Conservation (phyloP, 2,888 invertebrate species). For the Diachrysia chrysitis region DNA sequence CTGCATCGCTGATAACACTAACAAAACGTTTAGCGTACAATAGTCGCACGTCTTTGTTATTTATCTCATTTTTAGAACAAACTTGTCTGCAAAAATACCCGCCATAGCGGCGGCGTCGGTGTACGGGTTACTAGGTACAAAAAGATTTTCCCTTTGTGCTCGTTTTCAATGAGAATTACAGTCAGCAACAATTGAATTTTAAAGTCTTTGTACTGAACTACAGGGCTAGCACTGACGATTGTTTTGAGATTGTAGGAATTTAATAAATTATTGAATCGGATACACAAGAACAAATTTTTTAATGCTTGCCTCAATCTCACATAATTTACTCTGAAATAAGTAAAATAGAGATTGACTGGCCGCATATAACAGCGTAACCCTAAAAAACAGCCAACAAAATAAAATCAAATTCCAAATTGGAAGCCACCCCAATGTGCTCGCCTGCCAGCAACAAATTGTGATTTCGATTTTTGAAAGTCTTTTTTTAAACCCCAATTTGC, state of each 20-base stretch:
- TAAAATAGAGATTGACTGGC: neutral
- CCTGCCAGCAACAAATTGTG: neutral
- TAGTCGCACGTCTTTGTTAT: constrained; percentile 1
- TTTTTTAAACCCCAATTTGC: constrained; percentile 7
- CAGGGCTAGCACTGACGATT: too few relatives aligned
- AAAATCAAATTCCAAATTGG: constrained; percentile 1
- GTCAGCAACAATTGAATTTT: neutral
- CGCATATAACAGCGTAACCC: too few relatives aligned
- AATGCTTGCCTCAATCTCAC: neutral
- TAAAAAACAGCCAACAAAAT: neutral
- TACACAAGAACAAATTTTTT: too few relatives aligned
- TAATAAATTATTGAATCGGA: too few relatives aligned
- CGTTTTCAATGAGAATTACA: constrained; percentile 15
- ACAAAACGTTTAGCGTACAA: constrained; percentile 5
- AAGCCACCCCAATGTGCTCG: constrained; percentile 26
- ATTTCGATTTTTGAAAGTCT: constrained; percentile 9
- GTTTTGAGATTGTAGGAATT: too few relatives aligned
- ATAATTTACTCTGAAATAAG: neutral
- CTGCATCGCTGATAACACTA: neutral
- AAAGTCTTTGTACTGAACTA: neutral
- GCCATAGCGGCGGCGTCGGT: neutral
- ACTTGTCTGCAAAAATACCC: neutral
- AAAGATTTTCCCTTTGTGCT: neutral
- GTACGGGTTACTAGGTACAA: neutral
- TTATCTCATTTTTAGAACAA: constrained; percentile 1